Base-by-base conservation (phyloP, 2,113 vertebrate species). In the Onychostruthus taczanowskii region DNA sequence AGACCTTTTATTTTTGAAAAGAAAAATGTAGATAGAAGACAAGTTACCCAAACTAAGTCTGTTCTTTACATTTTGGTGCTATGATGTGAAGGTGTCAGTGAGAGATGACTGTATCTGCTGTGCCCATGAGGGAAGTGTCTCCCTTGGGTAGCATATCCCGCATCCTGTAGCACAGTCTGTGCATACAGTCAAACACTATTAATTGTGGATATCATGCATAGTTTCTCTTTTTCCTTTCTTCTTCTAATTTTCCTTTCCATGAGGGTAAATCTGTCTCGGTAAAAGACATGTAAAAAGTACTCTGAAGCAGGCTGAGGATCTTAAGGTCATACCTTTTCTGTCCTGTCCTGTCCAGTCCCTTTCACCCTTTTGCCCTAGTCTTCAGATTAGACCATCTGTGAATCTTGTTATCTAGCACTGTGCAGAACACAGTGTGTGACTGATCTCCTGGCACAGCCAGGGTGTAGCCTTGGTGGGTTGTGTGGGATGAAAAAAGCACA, bases 401-500 rank as follows among this genome's bases (percentile, higher is more conserved):
- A 86, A 89, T 87, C 84, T 64, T 59, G 55, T 84, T 95, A 66
- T 82, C 76, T 91, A 70, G 86, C 16, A 26, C 89, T 56, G 70
- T 58, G 78, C 79, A 84, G 79, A 92, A 50, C 67, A 90, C 84
- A 85, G 49, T 11, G 8, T 75, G 82, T 56, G 87, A 74, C 82
- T 55, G 80, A 44, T 84, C 49, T 61, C 88, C 88, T 95, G 92
- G 92, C 90, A 92, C 75, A 90, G 76, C n/a, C 76, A 64, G 37
- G 30, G 72, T 21, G 52, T 72, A 96, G 90, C 83, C 73, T 63
- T 84, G 80, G 49, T 5, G 77, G 87, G 62, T 70, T 72, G 62
- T 35, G 66, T 89, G 61, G 90, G 94, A 85, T 75, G 83, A 68
- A 88, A 96, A 93, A 84, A 75, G 64, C 44, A 92, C 93, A 96